phyloP scores from a whole-genome alignment of 2,888 invertebrate genomes.

The Polyommatus iphigenia region DNA sequence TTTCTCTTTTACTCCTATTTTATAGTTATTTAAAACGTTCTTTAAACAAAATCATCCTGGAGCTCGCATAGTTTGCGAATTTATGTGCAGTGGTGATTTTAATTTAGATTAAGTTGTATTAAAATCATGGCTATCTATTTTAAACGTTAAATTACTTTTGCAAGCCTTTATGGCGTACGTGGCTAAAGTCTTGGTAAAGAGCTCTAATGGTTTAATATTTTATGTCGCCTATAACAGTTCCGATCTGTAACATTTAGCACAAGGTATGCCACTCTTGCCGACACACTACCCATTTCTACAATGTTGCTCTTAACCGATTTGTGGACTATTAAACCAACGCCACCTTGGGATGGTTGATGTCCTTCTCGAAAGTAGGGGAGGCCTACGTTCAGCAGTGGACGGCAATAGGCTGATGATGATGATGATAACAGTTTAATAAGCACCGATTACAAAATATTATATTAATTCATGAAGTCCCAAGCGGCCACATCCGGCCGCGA shows the following conservation, averaged over 20 bases:
- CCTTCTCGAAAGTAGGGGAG: no score
- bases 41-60: background rate
- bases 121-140: background rate
- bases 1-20: background rate
- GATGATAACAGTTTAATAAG: background rate
- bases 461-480: no score
- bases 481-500: no score
- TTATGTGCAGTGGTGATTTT: constrained; percentile 24
- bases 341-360: no score
- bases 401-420: no score
- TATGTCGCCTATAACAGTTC: background rate
- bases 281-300: no score
- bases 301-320: no score
- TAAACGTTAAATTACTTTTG: constrained; percentile 4
- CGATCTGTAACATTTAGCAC: no score
- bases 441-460: no score
- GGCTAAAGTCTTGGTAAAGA: background rate
- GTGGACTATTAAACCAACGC: no score
- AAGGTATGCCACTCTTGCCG: no score
- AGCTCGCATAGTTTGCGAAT: constrained; percentile 9
- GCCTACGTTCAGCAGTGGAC: no score
- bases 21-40: background rate
- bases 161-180: background rate
- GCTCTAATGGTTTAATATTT: background rate
- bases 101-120: constrained; percentile 21